Evolutionary conservation across 2,797 vertebrate genomes (phyloP), one percentile per base, ranked within the genome.

Genomic region (Agapornis canus): DNA sequence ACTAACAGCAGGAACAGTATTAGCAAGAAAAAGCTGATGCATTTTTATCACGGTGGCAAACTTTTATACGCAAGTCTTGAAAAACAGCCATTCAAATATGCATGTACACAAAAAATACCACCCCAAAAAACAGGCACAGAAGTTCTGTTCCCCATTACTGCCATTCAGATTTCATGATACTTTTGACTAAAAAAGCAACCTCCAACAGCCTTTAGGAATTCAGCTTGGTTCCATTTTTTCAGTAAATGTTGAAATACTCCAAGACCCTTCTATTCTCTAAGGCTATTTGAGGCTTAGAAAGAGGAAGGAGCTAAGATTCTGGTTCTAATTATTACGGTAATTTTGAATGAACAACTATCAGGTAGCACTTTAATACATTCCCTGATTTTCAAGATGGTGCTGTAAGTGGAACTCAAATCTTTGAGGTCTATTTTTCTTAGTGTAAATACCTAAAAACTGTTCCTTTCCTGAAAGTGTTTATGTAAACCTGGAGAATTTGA

Each of bases 281-380:
- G 73, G 66, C 70, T 83, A 72, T 81, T 68, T 64, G n/a, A 81
- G 64, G 51, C 71, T 95, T 82, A 89, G 45, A 59, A 95, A 69
- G 71, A 94, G 37, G 66, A 90, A 90, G 59, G 23, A 86, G 31
- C 26, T 65, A 65, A 79, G 66, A 83, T 61, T 76, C 89, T 94
- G 91, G 45, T 92, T 95, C 89, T 79, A 91, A 92, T 95, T 92
- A 91, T 79, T 91, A 87, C 1, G 9, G 57, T 86, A 93, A 87
- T 91, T 96, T 75, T 64, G 51, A 93, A 89, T 64, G 7, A 89
- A 90, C 32, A 64, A 1, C 59, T 57, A 66, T 64, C 82, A 86
- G 71, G 64, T 51, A 95, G 78, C 54, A 77, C 22, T 82, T 93
- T 16, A 65, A 59, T 54, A 72, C 2, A 2, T 79, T 76, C 60